phyloP scores from a whole-genome alignment of 2,888 invertebrate species.

The Ypsolopha scabrella region DNA sequence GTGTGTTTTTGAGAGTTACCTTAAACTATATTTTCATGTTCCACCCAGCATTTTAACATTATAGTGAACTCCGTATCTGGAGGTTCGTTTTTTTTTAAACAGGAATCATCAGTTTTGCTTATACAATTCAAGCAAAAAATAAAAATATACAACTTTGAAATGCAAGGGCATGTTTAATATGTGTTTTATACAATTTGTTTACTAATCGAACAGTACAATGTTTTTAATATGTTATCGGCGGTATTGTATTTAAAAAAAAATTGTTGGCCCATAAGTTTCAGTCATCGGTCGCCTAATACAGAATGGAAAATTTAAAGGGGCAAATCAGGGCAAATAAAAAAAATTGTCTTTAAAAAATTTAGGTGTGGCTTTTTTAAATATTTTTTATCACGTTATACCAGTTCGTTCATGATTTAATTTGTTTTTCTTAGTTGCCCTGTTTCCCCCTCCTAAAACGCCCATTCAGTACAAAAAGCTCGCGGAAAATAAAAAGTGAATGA shows the following conservation, averaged over 20 bases:
- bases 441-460: too few species aligned
- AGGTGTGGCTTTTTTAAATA: too few species aligned
- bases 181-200: constrained; percentile 28
- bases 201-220: constrained; percentile 16
- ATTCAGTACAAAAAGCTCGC: constrained; percentile 46
- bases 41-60: constrained; percentile 32
- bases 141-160: constrained; percentile 48
- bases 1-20: constrained; percentile 62
- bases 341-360: too few species aligned
- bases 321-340: too few species aligned
- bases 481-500: constrained; percentile 49
- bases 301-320: constrained; percentile 13
- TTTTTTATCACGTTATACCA: too few species aligned
- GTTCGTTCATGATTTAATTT: too few species aligned
- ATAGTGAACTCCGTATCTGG: background rate
- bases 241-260: constrained; percentile 38
- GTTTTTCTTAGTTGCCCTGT: too few species aligned
- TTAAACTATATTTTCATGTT: constrained; percentile 52
- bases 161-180: constrained; percentile 42
- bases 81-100: background rate
- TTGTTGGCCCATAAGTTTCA: constrained; percentile 61
- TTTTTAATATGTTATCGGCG: background rate
- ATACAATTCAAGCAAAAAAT: constrained; percentile 34
- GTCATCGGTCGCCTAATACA: constrained; percentile 57
- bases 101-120: constrained; percentile 6